These are phyloP conservation scores for Trichoplusia ni DNA, from an alignment of 1,140 invertebrate genomes.

Conservation along the genomic window DNA sequence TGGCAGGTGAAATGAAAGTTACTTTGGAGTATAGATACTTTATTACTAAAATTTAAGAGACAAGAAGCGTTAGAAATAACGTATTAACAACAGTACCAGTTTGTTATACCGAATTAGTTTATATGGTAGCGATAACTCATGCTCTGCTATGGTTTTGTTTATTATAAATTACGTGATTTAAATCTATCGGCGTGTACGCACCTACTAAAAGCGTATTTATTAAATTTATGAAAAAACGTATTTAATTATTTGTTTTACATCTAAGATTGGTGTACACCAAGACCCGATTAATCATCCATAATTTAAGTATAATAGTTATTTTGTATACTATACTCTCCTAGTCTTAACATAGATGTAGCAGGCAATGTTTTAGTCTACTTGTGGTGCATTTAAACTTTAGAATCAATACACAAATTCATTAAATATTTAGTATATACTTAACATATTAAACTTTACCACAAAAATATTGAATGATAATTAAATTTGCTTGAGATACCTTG, in stretches of 20 bases:
- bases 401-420: slow-evolving; percentile 41
- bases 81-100: slow-evolving; percentile 56
- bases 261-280: slow-evolving; percentile 67
- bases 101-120: slow-evolving; percentile 51
- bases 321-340: slow-evolving; percentile 40
- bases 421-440: slow-evolving; percentile 52
- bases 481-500: slow-evolving; percentile 71
- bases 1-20: slow-evolving; percentile 78
- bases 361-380: slow-evolving; percentile 69
- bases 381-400: slow-evolving; percentile 58
- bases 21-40: slow-evolving; percentile 80
- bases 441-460: slow-evolving; percentile 50
- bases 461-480: slow-evolving; percentile 62
- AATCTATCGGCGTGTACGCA: slow-evolving; percentile 55
- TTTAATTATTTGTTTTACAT: slow-evolving; percentile 37
- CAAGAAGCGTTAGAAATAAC: slow-evolving; percentile 64
- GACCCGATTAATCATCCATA: slow-evolving; percentile 54
- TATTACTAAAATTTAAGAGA: slow-evolving; percentile 78
- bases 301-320: slow-evolving; percentile 53
- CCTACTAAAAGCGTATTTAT: slow-evolving; percentile 67
- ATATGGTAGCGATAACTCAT: slow-evolving; percentile 57
- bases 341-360: slow-evolving; percentile 64
- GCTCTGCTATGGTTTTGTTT: slow-evolving; percentile 52
- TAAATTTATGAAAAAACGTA: slow-evolving; percentile 56
- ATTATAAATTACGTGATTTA: slow-evolving; percentile 48